Percentiles rank a stretch among this genome's conserved stretches.
phyloP scores from a whole-genome alignment of 2,888 invertebrate genomes.

The Zygogramma bicolorata region DNA sequence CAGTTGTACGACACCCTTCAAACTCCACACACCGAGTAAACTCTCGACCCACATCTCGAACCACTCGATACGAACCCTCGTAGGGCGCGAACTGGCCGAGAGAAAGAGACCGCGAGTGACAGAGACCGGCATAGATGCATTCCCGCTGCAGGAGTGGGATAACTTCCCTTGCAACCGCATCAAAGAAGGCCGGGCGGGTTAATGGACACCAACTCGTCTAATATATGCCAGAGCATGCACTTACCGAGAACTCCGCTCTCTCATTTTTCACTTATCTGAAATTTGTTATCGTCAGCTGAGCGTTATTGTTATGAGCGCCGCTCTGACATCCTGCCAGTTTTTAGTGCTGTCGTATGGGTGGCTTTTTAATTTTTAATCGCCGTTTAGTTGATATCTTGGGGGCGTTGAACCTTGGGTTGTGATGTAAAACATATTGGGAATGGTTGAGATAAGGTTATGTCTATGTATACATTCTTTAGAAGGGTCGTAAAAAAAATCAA shows the following conservation, averaged over 20 bases:
- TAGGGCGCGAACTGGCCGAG: neutral
- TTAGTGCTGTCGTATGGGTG: neutral
- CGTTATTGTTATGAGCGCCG: neutral
- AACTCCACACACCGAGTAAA: too few species aligned
- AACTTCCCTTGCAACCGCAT: slow-evolving; percentile 39
- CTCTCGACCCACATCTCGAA: neutral
- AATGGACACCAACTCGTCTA: slow-evolving; percentile 47
- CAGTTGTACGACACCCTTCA: too few species aligned
- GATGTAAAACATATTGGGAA: neutral
- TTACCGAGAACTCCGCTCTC: slow-evolving; percentile 44
- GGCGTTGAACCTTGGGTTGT: neutral
- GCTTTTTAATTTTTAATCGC: neutral
- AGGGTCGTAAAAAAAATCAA: too few species aligned
- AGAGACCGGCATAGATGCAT: slow-evolving; percentile 14
- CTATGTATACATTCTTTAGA: too few species aligned
- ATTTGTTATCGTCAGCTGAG: slow-evolving; percentile 39
- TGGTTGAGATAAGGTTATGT: neutral
- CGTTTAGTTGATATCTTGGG: neutral
- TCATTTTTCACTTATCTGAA: slow-evolving; percentile 44
- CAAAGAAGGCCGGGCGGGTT: slow-evolving; percentile 29
- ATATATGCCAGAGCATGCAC: slow-evolving; percentile 55
- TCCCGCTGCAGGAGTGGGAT: slow-evolving; percentile 26
- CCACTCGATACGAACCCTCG: slow-evolving; percentile 1
- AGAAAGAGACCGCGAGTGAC: neutral
- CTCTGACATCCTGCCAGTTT: neutral